Base-by-base conservation (phyloP, 2,797 vertebrate species). In the Poecilia gillii region DNA sequence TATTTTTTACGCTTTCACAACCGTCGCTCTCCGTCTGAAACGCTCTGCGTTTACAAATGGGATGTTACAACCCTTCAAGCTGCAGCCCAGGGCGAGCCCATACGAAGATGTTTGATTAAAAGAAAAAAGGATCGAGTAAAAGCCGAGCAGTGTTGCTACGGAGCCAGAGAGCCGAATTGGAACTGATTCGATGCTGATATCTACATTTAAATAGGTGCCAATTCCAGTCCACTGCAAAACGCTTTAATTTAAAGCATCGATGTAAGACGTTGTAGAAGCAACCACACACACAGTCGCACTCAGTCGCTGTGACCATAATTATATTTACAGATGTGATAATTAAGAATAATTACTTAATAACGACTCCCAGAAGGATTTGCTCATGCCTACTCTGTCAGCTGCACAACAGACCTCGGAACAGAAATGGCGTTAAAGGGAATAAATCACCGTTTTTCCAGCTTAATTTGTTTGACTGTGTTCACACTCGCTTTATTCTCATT, bases 21-120 rank as follows among this genome's bases (percentile, higher is more conserved):
- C 82, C 77, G 45, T 74, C 51, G 41, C 77, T 75, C 57, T 88
- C 74, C 77, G 79, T 88, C 88, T 87, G 76, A 89, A 74, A 83
- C 73, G 73, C 83, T 77, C 39, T 83, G 84, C 87, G 84, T 83
- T 82, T 82, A 86, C 55, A 83, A 88, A 84, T 74, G 81, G 91
- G 90, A 92, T 90, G 85, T 73, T 88, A 87, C 86, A 86, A 66
- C 71, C 64, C 70, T 84, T 72, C 62, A 75, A 90, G 90, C 86
- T 81, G 81, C 71, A 82, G 90, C 83, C 77, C 82, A 80, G 81
- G 41, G 78, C 33, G 59, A 84, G 74, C 72, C 73, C 81, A 77
- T 75, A 77, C 80, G 71, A 89, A 87, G 78, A 87, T 81, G 80
- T 77, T 88, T 45, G 86, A 76, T 83, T 83, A 62, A 76, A 83